Base-by-base conservation (phyloP, 2,113 vertebrate species). In the Petromus typicus region DNA sequence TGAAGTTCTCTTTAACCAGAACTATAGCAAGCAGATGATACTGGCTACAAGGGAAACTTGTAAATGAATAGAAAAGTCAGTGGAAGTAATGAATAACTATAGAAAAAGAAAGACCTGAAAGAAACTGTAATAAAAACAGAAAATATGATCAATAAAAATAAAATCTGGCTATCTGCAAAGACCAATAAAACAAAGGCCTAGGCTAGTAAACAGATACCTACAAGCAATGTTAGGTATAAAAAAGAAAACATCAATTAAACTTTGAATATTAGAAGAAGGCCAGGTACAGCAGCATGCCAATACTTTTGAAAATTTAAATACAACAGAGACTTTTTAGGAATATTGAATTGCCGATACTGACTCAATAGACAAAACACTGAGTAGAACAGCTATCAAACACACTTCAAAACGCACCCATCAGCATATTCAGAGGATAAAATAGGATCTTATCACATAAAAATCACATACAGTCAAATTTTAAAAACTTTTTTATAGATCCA, bases 151-250 rank as follows among this genome's bases (percentile, higher is more conserved):
- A 54, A 83, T 89, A 82, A 85, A 91, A 85, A 85, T 88, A 86
- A 95, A 95, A 94, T 90, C 45, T 89, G 37, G 7, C 57, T 96
- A 90, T 81, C 80, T 90, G 48, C 85, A 94, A 87, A 84, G 12
- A 90, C 43, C 80, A 89, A 66, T 86, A 85, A 96, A 86, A 89
- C 73, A 93, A 90, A 88, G 91, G 66, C 14, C 51, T 11, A 75
- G 40, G 34, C 45, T 56, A 78, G 30, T 56, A 88, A 93, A 64
- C 71, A 69, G 37, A 80, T 89, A n/a, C 79, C 93, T 16, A 79
- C 37, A 83, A 83, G 56, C n/a, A 83, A 64, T 43, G 18, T 17
- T 87, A 71, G n/a, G 87, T 69, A 76, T 85, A 88, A 93, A 9
- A 64, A 63, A 93, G 71, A 94, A 94, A 85, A 54, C 1, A 45